Evolutionary conservation across 2,888 invertebrate species (phyloP), one percentile per base, ranked within the genome.

Genomic region (Dromius quadrimaculatus): DNA sequence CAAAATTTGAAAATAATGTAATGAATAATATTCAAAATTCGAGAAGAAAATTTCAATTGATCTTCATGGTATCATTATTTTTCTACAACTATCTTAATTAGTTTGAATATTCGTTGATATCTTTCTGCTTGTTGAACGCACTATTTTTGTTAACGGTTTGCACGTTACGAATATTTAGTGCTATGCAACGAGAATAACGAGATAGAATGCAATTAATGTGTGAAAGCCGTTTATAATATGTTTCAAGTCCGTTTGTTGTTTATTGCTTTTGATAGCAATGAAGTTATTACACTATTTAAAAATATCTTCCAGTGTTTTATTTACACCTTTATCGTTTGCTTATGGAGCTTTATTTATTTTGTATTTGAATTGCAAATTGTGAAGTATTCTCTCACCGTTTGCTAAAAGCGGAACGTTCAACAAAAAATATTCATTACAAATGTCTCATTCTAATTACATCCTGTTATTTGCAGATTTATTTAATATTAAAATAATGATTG

Each of bases 201-300:
- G 50, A 54, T 54, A 54, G 28, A 54, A 23, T 28, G 50, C 28
- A 54, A 54, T 54, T 5, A 54, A 28, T 54, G 50, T 54, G 50
- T 28, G 50, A 54, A 54, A 32, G 28, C 50, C 13, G 23, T 13
- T 8, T 13, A 28, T 54, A 54, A 54, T 54, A 54, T 54, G 50
- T 54, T 28, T 54, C 8, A 28, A 28, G 50, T 28, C 15, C 15
- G 28, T 54, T 54, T 6, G 11, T 28, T 28, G 28, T 54, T 54
- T 54, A 54, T 54, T 28, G 28, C 50, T 54, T 13, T 28, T 23
- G 50, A 54, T 54, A 54, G 28, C 28, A 17, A 6, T 28, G 23
- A 54, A 54, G 50, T 54, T 54, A 54, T 54, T 32, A 28, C 50
- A 28, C 50, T 54, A 54, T 28, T 54, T 54, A 54, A 54, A 54